Base-by-base conservation (phyloP, 2,888 invertebrate genomes). In the Macrophya annulata region DNA sequence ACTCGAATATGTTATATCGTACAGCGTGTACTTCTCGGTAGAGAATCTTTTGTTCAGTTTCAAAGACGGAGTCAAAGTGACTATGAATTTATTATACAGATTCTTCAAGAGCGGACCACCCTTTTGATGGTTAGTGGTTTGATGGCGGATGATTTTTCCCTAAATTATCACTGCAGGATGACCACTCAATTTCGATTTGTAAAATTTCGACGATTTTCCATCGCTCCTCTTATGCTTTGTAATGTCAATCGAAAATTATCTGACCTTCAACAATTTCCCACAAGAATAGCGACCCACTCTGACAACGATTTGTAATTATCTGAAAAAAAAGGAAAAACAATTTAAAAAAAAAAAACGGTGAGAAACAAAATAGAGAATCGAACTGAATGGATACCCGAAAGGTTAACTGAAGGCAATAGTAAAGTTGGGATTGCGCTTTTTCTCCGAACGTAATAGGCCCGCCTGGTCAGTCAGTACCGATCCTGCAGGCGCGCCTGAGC, bases 381-480 rank as follows among this genome's bases (percentile, higher is more conserved):
- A 37, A 37, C 12, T 74, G 77, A 77, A 51, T 77, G 25, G 81
- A 59, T 40, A 81, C 43, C 43, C 59, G 17, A 62, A 59, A 81
- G 81, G 81, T 62, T 59, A 81, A 81, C 43, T 21, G 43, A 81
- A 81, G 37, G 40, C 62, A 21, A 81, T 59, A 62, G 81, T 15
- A 62, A 81, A 81, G 81, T 81, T 62, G n/a, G 81, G 62, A 81
- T 81, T 81, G 81, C 59, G 59, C 81, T 81, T 81, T 81, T 81
- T 43, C 81, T 77, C 55, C 55, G 37, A n/a, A 48, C 31, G 77
- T 77, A 77, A 77, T 77, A 55, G 81, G 40, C 55, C 43, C 21
- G 15, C 9, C 40, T 81, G 81, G 81, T 40, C 81, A 59, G 40
- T 62, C 62, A 25, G 62, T 40, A 21, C 43, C 62, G 62, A 81